Conservation (phyloP, 2,797 vertebrate species). For the Hypotaenidia okinawae region DNA sequence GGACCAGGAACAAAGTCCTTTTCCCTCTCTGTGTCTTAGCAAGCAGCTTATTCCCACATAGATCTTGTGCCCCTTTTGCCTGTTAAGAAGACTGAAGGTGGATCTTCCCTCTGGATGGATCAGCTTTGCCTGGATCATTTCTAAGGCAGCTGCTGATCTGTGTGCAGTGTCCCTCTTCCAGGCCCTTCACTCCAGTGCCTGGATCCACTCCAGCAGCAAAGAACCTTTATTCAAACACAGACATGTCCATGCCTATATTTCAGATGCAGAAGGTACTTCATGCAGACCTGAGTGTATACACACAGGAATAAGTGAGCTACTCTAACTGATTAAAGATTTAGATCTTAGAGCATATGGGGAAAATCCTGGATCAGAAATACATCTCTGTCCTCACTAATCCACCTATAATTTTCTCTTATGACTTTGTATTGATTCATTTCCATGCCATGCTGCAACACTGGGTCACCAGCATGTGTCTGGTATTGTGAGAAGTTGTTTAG, state of each 20-base stretch:
- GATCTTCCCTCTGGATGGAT: neutral
- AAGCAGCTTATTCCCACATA: neutral
- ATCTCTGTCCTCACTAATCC: neutral
- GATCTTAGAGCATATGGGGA: slow-evolving; percentile 33
- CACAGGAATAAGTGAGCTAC: neutral
- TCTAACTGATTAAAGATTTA: slow-evolving; percentile 63
- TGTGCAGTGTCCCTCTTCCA: neutral
- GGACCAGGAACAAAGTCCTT: neutral
- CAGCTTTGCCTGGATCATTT: neutral
- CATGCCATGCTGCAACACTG: slow-evolving; percentile 12
- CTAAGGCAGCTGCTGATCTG: neutral
- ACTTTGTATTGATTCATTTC: slow-evolving; percentile 42
- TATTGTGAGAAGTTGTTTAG: slow-evolving; percentile 29
- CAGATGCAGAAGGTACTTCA: neutral
- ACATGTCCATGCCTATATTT: neutral
- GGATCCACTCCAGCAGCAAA: neutral
- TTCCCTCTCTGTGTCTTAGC: neutral
- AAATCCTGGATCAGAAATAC: slow-evolving; percentile 41
- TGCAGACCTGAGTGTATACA: neutral
- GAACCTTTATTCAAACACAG: neutral
- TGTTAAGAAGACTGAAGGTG: neutral
- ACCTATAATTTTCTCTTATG: slow-evolving; percentile 8
- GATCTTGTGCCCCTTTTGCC: neutral
- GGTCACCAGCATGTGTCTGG: neutral
- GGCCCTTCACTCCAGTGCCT: neutral